phyloP scores from a whole-genome alignment of 2,888 invertebrate species.

The Clepsis dumicolana region DNA sequence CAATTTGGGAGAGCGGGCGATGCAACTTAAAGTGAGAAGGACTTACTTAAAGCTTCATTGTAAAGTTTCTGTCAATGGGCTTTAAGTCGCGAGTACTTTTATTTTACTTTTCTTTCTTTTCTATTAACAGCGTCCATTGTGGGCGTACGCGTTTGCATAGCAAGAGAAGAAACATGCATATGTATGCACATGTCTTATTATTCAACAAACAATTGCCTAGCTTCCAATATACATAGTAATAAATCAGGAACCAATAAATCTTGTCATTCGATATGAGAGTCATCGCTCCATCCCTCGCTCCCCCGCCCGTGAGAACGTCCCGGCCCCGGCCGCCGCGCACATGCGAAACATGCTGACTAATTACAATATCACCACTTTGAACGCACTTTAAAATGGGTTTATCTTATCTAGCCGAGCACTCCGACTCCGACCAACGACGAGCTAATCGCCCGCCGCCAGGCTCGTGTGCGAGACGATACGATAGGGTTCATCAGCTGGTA shows the following conservation, averaged over 20 bases:
- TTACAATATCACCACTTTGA: conserved; percentile 6
- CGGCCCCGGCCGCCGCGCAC: conserved; percentile 7
- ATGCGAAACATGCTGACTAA: conserved; percentile 20
- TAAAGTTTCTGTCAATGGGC: neutral
- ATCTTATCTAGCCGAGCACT: conserved; percentile 20
- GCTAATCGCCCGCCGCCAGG: neutral
- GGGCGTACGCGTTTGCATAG: no score
- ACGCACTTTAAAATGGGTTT: neutral
- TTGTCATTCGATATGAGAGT: neutral
- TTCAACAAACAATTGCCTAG: no score
- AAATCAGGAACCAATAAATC: neutral
- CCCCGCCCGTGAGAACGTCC: conserved; percentile 9
- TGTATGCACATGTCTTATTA: no score
- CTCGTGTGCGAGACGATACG: neutral
- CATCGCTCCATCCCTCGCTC: neutral
- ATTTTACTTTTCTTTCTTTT: neutral
- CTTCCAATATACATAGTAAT: no score
- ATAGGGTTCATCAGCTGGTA: neutral
- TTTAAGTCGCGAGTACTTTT: neutral
- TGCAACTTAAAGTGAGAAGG: neutral
- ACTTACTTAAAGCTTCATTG: neutral
- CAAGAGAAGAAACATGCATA: no score
- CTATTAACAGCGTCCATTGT: no score
- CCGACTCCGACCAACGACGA: conserved; percentile 3
- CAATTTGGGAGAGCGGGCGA: neutral